These are phyloP conservation scores for Nephrotoma flavescens DNA, from an alignment of 2,888 invertebrate species.

Conservation along the genomic window DNA sequence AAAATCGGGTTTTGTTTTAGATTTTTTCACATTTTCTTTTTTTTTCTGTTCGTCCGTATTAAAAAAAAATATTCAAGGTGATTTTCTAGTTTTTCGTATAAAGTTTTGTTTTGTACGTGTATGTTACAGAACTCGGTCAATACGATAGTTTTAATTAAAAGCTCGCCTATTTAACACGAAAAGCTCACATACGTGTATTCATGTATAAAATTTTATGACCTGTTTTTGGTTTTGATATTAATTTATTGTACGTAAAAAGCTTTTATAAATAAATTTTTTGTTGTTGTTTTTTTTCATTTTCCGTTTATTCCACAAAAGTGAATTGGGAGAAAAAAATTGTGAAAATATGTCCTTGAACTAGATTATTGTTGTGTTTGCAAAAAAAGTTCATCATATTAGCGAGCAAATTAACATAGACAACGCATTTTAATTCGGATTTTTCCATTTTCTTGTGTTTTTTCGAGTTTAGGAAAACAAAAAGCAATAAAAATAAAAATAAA, in stretches of 20 bases:
- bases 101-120: background rate
- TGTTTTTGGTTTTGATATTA: background rate
- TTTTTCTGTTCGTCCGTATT: background rate
- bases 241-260: background rate
- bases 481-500: background rate
- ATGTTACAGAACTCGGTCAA: background rate
- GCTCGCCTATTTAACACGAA: background rate
- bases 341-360: constrained; percentile 1
- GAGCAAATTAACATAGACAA: background rate
- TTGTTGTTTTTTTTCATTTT: background rate
- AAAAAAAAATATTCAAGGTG: background rate
- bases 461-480: background rate
- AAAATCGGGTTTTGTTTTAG: background rate
- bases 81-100: background rate
- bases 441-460: background rate
- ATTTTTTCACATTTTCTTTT: background rate
- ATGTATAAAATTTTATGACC: background rate
- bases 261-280: background rate
- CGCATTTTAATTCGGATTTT: background rate
- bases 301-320: background rate
- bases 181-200: background rate
- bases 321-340: background rate
- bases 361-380: background rate
- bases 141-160: background rate
- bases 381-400: background rate